phyloP scores from a whole-genome alignment of 2,888 invertebrate species.

The Lathronympha strigana region DNA sequence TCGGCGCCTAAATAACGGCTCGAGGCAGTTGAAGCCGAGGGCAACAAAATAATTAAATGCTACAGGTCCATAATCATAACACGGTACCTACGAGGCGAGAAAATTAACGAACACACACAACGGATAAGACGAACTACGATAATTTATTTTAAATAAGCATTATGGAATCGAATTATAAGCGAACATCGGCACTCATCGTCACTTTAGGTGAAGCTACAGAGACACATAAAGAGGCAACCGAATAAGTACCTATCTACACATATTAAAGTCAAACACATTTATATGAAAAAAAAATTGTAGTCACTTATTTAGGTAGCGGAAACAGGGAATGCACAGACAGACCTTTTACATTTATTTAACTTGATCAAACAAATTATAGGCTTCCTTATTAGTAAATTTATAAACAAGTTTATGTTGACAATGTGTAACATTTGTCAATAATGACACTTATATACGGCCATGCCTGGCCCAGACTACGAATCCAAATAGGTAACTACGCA shows the following conservation, averaged over 20 bases:
- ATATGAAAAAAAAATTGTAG: neutral
- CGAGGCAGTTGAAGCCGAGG: too few relatives aligned
- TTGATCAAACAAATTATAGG: neutral
- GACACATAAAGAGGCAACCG: too few relatives aligned
- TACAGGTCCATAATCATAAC: too few relatives aligned
- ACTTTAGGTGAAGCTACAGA: too few relatives aligned
- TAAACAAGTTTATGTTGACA: constrained; percentile 8
- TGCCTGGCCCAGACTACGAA: too few relatives aligned
- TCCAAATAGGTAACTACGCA: neutral
- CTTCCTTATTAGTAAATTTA: constrained; percentile 18
- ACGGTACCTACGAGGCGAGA: too few relatives aligned
- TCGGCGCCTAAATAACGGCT: too few relatives aligned
- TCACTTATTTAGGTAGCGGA: neutral
- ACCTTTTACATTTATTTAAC: constrained; percentile 34
- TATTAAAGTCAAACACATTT: neutral
- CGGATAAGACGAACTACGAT: too few relatives aligned
- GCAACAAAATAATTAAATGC: too few relatives aligned
- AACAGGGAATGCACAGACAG: constrained; percentile 5
- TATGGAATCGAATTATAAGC: too few relatives aligned
- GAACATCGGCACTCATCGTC: neutral
- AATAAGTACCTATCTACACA: neutral
- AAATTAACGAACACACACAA: too few relatives aligned
- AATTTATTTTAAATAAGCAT: too few relatives aligned
- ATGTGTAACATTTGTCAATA: neutral
- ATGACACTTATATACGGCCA: constrained; percentile 1